phyloP scores from a whole-genome alignment of 2,888 invertebrate species.

The Nebria brevicollis region DNA sequence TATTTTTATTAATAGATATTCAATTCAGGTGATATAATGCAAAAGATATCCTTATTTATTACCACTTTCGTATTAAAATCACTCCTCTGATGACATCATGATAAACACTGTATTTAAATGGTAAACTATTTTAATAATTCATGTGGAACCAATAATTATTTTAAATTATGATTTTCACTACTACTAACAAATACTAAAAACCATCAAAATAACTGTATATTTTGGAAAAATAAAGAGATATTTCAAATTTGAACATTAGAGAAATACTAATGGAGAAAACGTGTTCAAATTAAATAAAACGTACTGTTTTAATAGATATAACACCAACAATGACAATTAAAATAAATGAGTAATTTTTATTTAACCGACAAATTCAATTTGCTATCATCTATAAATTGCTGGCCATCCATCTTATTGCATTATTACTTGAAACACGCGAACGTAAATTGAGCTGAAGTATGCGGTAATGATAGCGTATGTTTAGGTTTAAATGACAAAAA shows the following conservation, averaged over 20 bases:
- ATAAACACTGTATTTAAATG: background rate
- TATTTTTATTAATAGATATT: background rate
- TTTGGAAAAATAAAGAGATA: too few relatives aligned
- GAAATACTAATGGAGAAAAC: background rate
- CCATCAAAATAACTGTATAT: too few relatives aligned
- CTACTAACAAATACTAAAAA: background rate
- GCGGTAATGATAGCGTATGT: conserved; percentile 1
- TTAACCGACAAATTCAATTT: conserved; percentile 19
- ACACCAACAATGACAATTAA: conserved; percentile 42
- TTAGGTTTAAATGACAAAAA: conserved; percentile 8
- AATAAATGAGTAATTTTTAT: conserved; percentile 5
- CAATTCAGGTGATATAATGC: background rate
- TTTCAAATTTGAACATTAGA: too few relatives aligned
- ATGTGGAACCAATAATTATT: background rate
- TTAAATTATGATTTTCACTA: background rate
- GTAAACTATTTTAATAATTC: background rate
- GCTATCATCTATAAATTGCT: background rate
- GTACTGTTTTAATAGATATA: conserved; percentile 29
- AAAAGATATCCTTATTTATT: background rate
- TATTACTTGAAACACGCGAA: background rate
- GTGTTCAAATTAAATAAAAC: conserved; percentile 5
- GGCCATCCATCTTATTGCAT: background rate
- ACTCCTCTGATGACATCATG: background rate
- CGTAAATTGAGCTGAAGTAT: background rate
- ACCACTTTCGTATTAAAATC: background rate